Evolutionary conservation across 2,888 invertebrate genomes (phyloP).

Genomic region (Cataglyphis rosenhaueri): DNA sequence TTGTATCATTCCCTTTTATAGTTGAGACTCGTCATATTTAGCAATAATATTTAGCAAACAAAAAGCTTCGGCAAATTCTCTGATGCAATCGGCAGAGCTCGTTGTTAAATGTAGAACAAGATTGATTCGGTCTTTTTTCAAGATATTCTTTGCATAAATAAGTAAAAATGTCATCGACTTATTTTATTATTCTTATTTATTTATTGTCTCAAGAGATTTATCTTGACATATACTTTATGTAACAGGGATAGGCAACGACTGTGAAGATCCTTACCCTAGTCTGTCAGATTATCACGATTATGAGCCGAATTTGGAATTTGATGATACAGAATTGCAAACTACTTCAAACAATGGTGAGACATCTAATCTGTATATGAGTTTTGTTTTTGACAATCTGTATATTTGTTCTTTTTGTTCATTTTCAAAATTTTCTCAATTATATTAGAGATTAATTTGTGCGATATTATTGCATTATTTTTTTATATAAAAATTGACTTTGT

Average conservation of each 20-base stretch:
- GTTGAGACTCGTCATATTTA: not conserved
- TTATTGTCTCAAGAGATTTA: constrained; percentile 21
- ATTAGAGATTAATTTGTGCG: not conserved
- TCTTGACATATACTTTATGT: not conserved
- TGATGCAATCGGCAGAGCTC: not conserved
- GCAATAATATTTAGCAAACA: not conserved
- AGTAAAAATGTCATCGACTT: not conserved
- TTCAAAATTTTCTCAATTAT: not conserved
- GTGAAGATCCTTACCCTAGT: constrained; percentile 94
- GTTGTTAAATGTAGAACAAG: not conserved
- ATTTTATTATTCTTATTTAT: not conserved
- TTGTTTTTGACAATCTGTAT: constrained; percentile 35
- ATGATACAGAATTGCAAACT: constrained; percentile 95
- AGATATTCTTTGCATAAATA: not conserved
- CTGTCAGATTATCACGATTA: constrained; percentile 96
- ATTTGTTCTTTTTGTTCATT: not conserved
- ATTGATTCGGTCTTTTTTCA: not conserved
- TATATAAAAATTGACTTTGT: not conserved
- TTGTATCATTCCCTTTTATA: not conserved
- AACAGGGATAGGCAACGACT: constrained; percentile 85
- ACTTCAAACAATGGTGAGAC: constrained; percentile 90
- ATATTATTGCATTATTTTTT: not conserved
- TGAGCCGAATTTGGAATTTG: constrained; percentile 98
- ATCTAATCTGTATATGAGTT: not conserved
- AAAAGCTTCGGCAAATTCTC: not conserved